These are phyloP conservation scores for Semnornis frantzii DNA, from an alignment of 2,113 vertebrate species.

Conservation along the genomic window DNA sequence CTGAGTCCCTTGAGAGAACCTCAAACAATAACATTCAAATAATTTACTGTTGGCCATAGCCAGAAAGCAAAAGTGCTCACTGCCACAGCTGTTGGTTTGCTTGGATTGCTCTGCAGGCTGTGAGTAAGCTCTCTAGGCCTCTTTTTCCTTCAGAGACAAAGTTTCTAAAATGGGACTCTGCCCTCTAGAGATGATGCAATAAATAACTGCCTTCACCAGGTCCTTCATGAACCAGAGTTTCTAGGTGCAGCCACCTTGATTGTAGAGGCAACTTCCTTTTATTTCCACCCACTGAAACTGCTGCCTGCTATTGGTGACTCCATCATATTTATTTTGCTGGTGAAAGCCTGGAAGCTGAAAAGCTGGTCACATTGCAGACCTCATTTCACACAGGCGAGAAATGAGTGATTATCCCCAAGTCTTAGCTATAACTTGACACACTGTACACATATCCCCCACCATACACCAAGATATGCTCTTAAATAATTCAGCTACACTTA, in stretches of 20 bases:
- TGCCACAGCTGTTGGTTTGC: not conserved
- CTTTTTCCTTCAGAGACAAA: not conserved
- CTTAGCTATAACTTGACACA: not conserved
- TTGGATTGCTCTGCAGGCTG: not conserved
- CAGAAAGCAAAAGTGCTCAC: not conserved
- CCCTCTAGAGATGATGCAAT: not conserved
- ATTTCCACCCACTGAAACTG: not conserved
- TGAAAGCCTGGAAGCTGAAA: not conserved
- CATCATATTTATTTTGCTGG: not conserved
- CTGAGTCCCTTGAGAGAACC: not conserved
- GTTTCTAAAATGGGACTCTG: not conserved
- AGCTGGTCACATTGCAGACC: not conserved
- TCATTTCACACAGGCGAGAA: not conserved
- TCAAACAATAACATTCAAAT: not conserved
- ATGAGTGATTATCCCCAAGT: slow-evolving; percentile 13
- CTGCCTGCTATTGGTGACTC: not conserved
- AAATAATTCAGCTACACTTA: not conserved
- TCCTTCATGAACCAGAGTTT: not conserved
- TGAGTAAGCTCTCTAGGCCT: not conserved
- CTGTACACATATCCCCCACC: not conserved
- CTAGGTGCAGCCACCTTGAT: not conserved
- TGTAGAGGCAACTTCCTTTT: not conserved
- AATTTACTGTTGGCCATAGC: not conserved
- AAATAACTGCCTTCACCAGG: not conserved
- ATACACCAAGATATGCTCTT: not conserved